phyloP scores from a whole-genome alignment of 2,888 invertebrate genomes.

The Microctonus brassicae region DNA sequence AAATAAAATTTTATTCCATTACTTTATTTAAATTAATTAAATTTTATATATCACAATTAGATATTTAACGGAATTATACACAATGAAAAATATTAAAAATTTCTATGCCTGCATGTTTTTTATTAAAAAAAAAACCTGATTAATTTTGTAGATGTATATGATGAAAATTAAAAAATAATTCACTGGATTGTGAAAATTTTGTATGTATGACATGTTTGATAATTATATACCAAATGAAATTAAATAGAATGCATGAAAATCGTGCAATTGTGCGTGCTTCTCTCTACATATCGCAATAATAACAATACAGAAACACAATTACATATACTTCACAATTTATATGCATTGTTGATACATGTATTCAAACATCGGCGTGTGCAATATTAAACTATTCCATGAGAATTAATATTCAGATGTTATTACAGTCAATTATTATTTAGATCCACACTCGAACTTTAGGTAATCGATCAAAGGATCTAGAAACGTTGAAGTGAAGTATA shows the following conservation, averaged over 20 bases:
- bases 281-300: not conserved
- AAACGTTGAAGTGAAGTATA: not conserved
- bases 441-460: not conserved
- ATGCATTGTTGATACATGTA: too few relatives aligned
- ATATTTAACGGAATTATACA: too few relatives aligned
- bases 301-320: not conserved
- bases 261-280: too few relatives aligned
- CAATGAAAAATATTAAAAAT: too few relatives aligned
- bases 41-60: too few relatives aligned
- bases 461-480: slow-evolving; percentile 25
- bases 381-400: not conserved
- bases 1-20: too few relatives aligned
- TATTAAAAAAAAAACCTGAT: too few relatives aligned
- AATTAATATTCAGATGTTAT: slow-evolving; percentile 7
- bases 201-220: not conserved
- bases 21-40: too few relatives aligned
- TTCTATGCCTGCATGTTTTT: too few relatives aligned
- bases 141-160: too few relatives aligned
- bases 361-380: not conserved
- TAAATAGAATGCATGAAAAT: slow-evolving; percentile 8
- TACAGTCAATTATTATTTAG: not conserved
- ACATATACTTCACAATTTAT: too few relatives aligned
- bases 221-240: slow-evolving; percentile 2
- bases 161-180: too few relatives aligned
- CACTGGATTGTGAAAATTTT: not conserved